A percentile compares a stretch with the other conserved stretches of the same genome.
These are phyloP conservation scores for Sycophila texana DNA, from an alignment of 2,888 invertebrate species.

Conservation along the genomic window DNA sequence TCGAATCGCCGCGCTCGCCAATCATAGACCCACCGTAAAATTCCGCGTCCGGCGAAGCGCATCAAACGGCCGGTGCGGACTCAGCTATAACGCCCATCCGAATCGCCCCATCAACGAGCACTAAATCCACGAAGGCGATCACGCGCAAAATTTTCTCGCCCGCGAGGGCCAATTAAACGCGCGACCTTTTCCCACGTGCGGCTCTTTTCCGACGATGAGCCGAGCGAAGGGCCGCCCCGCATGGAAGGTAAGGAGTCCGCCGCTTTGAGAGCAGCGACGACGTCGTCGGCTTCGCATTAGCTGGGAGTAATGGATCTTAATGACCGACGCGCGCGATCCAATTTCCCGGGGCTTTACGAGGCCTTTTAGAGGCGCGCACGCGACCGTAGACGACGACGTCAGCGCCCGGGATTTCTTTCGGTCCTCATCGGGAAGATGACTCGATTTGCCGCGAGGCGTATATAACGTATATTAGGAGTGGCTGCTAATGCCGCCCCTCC, in stretches of 20 bases:
- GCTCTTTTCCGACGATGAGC: background rate
- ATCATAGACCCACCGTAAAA: background rate
- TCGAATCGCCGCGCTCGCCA: background rate
- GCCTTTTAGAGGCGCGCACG: background rate
- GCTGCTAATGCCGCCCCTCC: too few species aligned
- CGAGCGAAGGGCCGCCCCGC: background rate
- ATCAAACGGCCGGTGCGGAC: background rate
- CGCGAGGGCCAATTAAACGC: background rate
- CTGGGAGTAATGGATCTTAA: conserved; percentile 25
- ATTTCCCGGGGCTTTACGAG: conserved; percentile 12
- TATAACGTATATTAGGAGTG: too few species aligned
- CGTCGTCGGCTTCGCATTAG: background rate
- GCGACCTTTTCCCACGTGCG: background rate
- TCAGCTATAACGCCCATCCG: background rate
- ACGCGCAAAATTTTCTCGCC: too few species aligned
- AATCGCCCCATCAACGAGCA: background rate
- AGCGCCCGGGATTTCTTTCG: background rate
- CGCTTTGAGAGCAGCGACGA: conserved; percentile 1
- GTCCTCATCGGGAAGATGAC: too few species aligned
- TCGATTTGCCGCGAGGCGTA: too few species aligned
- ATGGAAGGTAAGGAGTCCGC: background rate
- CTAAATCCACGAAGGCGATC: too few species aligned
- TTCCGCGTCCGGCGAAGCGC: background rate
- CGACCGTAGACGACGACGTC: background rate
- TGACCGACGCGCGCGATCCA: conserved; percentile 27